Percentiles rank a stretch among this genome's conserved stretches.
Evolutionary conservation across 2,797 vertebrate genomes (phyloP).

Genomic region (Todus mexicanus): DNA sequence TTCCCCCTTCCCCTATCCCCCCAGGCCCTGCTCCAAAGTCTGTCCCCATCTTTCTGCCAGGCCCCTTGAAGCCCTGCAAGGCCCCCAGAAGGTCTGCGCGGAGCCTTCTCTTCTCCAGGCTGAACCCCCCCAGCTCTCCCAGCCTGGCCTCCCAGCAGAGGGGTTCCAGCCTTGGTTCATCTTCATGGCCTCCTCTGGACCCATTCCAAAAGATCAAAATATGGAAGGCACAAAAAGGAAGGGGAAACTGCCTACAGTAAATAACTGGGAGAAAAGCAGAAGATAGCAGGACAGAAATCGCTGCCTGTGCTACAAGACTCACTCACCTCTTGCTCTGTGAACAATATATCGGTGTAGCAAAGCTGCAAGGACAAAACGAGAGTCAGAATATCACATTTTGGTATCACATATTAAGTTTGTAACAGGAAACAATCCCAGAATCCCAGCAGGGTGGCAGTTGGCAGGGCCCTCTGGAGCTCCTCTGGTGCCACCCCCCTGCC

Average conservation of each 20-base stretch:
- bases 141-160: too few species aligned
- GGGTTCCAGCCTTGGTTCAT: not conserved
- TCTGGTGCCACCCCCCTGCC: not conserved
- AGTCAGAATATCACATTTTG: not conserved
- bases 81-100: not conserved
- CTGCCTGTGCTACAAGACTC: not conserved
- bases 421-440: not conserved
- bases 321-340: conserved; percentile 96
- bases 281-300: not conserved
- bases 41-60: not conserved
- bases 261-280: not conserved
- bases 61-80: too few species aligned
- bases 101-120: not conserved
- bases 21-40: not conserved
- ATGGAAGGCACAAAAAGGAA: not conserved
- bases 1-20: not conserved
- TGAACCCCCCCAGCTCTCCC: not conserved
- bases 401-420: not conserved
- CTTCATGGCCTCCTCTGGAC: not conserved
- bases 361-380: conserved; percentile 78
- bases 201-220: not conserved
- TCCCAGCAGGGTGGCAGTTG: not conserved
- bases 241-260: not conserved
- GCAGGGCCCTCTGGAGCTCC: not conserved
- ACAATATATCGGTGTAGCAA: conserved; percentile 97